Evolutionary conservation across 2,113 vertebrate species (phyloP).

Genomic region (Conger conger): DNA sequence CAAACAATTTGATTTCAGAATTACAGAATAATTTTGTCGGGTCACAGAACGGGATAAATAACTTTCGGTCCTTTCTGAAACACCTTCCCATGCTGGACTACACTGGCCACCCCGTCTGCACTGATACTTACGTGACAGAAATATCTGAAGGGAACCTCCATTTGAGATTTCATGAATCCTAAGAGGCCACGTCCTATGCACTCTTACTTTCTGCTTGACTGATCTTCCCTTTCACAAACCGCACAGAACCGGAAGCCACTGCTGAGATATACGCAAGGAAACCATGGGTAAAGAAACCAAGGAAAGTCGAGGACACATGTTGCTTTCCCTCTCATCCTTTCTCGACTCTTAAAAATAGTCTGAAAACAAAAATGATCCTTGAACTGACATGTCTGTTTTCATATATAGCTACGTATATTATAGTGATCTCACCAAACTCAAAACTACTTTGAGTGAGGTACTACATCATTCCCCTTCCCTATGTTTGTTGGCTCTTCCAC

Average conservation of each 20-base stretch:
- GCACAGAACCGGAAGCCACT: conserved; percentile 71
- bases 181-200: conserved; percentile 57
- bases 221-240: conserved; percentile 35
- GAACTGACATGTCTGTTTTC: not conserved
- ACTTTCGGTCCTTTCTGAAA: conserved; percentile 46
- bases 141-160: conserved; percentile 35
- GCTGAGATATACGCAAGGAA: conserved; percentile 65
- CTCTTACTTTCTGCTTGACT: conserved; percentile 60
- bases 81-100: conserved; percentile 52
- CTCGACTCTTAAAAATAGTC: conserved; percentile 50
- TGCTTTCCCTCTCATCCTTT: conserved; percentile 43
- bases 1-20: conserved; percentile 63
- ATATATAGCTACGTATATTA: not conserved
- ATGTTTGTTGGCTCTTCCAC: not conserved
- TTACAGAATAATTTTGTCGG: conserved; percentile 43
- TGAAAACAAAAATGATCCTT: not conserved
- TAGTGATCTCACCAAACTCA: not conserved
- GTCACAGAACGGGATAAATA: conserved; percentile 48
- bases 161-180: conserved; percentile 48
- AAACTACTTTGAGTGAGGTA: not conserved
- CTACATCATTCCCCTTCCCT: not conserved
- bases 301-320: not conserved
- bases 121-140: conserved; percentile 25
- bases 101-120: conserved; percentile 53
- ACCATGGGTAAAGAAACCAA: conserved; percentile 25